Conservation (phyloP, 2,113 vertebrate species). For the Gobius niger region DNA sequence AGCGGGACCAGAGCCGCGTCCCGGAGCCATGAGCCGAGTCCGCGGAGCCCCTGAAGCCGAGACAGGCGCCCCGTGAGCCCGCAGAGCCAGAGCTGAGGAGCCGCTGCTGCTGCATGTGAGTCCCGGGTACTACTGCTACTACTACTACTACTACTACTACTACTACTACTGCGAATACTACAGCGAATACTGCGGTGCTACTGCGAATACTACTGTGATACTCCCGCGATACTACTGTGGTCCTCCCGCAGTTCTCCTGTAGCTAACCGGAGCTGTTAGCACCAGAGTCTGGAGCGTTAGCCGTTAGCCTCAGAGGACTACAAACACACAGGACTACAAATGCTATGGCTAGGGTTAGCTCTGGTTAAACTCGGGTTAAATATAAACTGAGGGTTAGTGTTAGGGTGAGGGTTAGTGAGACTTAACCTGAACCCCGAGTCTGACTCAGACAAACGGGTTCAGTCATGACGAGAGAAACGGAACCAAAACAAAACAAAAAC, state of each 20-base stretch:
- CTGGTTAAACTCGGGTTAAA: not conserved
- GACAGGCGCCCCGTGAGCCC: not conserved
- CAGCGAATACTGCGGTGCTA: too few species aligned
- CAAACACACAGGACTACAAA: not conserved
- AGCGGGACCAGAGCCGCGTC: constrained; percentile 35
- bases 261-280: not conserved
- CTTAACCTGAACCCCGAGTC: not conserved
- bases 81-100: not conserved
- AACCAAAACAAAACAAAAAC: constrained; percentile 1
- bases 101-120: constrained; percentile 8
- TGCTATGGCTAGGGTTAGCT: constrained; percentile 4
- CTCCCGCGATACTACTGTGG: too few species aligned
- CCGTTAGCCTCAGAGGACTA: not conserved
- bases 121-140: not conserved
- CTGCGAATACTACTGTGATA: too few species aligned
- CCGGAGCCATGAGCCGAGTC: constrained; percentile 30
- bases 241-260: too few species aligned
- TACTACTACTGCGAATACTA: too few species aligned
- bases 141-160: too few species aligned
- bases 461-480: not conserved
- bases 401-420: not conserved
- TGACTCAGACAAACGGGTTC: not conserved
- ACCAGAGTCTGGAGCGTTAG: not conserved
- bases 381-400: not conserved
- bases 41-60: not conserved